Base-by-base conservation (phyloP, 2,888 invertebrate species). In the Ornithoptera priamus region DNA sequence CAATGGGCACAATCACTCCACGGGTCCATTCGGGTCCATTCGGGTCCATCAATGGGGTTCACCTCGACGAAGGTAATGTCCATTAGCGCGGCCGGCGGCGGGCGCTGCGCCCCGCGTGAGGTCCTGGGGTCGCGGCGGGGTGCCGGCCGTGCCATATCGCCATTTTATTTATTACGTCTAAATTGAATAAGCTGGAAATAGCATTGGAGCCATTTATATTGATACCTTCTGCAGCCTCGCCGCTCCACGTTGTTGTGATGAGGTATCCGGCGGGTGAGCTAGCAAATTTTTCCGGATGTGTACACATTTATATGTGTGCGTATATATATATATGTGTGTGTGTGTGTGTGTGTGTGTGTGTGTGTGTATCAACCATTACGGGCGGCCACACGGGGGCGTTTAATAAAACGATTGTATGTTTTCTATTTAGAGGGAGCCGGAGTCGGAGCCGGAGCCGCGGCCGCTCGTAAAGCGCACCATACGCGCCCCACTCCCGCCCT, bases 381-480 rank as follows among this genome's bases (percentile, higher is more conserved):
- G 22, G 10, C 39, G 39, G 39, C 1, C 30, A 30, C 30, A 30
- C 30, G 74, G 77, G 82, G 83, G 81, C 81, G 85, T 84, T 84
- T 78, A 79, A 79, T 81, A 83, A 81, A 81, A 80, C 80, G 81
- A 80, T 79, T 78, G 78, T 78, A 80, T 81, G 77, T 81, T 81
- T 82, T 82, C 80, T 81, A 80, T 83, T 84, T 81, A 83, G 85
- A 86, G 84, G 86, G 83, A 84, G 87, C 85, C 82, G 83, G 88
- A 87, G 86, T 85, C 81, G 85, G 80, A 83, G 22, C 22, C 86
- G 83, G 86, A 84, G 84, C 77, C 78, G 72, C 30, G 30, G 30
- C 69, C 83, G 84, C 77, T 82, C 85, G 81, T 84, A 85, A 85
- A 86, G 75, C 76, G 75, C 77, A 74, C 76, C 73, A 81, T 78